Conservation (phyloP, 2,888 invertebrate species). For the Euclidia mi region DNA sequence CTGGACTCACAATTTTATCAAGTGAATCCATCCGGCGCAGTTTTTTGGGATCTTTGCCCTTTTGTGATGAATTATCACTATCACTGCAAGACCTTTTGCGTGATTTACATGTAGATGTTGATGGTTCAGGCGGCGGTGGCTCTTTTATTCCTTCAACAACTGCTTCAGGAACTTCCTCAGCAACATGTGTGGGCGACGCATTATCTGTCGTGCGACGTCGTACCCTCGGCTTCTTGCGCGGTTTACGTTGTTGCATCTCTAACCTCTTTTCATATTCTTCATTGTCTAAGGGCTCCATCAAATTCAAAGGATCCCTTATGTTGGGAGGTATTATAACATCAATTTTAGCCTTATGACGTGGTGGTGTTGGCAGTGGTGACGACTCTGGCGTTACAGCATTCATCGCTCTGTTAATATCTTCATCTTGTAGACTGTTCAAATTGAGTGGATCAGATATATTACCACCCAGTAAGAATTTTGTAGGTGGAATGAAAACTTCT, state of each 20-base stretch:
- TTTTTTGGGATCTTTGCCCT: conserved; percentile 88
- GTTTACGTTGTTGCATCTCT: conserved; percentile 92
- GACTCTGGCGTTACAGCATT: conserved; percentile 98
- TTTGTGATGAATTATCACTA: conserved; percentile 88
- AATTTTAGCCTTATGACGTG: conserved; percentile 94
- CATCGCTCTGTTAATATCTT: conserved; percentile 94
- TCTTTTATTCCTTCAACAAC: conserved; percentile 78
- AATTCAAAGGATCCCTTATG: conserved; percentile 97
- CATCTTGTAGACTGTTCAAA: conserved; percentile 96
- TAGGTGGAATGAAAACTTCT: conserved; percentile 95
- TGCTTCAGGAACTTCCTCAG: conserved; percentile 63
- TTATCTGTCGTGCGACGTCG: conserved; percentile 86
- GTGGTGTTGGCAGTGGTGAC: conserved; percentile 96
- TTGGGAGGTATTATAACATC: conserved; percentile 98
- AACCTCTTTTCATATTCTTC: conserved; percentile 95
- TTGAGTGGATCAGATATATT: conserved; percentile 98
- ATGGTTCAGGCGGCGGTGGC: conserved; percentile 78
- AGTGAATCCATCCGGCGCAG: conserved; percentile 93
- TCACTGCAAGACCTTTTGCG: conserved; percentile 89
- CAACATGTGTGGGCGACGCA: conserved; percentile 63
- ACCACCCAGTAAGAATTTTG: conserved; percentile 98
- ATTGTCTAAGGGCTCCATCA: conserved; percentile 94
- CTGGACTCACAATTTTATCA: conserved; percentile 98
- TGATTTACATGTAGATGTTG: conserved; percentile 77
- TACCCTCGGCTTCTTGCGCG: conserved; percentile 92